These are phyloP conservation scores for Agrypnia vestita DNA, from an alignment of 1,140 invertebrate species.

Conservation along the genomic window DNA sequence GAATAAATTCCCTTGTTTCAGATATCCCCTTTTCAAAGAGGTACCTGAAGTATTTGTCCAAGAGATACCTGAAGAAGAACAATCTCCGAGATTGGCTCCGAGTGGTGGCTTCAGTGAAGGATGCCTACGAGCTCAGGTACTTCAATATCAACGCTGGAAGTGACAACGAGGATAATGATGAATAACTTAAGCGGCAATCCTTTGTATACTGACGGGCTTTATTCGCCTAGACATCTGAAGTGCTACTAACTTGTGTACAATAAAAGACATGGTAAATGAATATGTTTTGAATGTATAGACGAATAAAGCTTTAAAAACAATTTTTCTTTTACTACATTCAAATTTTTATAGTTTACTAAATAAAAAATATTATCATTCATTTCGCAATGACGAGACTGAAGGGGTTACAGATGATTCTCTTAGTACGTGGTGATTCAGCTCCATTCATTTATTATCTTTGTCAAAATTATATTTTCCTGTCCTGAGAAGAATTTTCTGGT, in stretches of 20 bases:
- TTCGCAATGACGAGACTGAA: too few species aligned
- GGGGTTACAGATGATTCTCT: too few species aligned
- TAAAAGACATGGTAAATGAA: slow-evolving; percentile 29
- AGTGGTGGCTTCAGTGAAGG: slow-evolving; percentile 97
- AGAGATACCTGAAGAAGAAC: slow-evolving; percentile 99
- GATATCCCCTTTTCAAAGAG: slow-evolving; percentile 97
- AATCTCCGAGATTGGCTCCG: slow-evolving; percentile 98
- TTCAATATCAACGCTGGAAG: slow-evolving; percentile 99
- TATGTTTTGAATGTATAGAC: slow-evolving; percentile 44
- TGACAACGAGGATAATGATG: slow-evolving; percentile 94
- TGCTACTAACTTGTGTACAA: slow-evolving; percentile 6
- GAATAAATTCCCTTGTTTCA: slow-evolving; percentile 63
- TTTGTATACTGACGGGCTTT: slow-evolving; percentile 21
- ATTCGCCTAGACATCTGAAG: slow-evolving; percentile 32
- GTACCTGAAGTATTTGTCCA: slow-evolving; percentile 99
- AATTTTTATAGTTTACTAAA: too few species aligned
- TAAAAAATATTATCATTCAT: too few species aligned
- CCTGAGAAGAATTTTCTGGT: too few species aligned
- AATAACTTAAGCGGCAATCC: slow-evolving; percentile 60
- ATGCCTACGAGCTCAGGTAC: slow-evolving; percentile 98
- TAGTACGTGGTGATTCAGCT: too few species aligned
- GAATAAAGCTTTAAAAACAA: slow-evolving; percentile 47
- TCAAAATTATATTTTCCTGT: too few species aligned
- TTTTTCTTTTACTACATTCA: slow-evolving; percentile 30
- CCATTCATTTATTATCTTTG: too few species aligned